Conservation (phyloP, 2,797 vertebrate species). For the Melanogrammus aeglefinus region DNA sequence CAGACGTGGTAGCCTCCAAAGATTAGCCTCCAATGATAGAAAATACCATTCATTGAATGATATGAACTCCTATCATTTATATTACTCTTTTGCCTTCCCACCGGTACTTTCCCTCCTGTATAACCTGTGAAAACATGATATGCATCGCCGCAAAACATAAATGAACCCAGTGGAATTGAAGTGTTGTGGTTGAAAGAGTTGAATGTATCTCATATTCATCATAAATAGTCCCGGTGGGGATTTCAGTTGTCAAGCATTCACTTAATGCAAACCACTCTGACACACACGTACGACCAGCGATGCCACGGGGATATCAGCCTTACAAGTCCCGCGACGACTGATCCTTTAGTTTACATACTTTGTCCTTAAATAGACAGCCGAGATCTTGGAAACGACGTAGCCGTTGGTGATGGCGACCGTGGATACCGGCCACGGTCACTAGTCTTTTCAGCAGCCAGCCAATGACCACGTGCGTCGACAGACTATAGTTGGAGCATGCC, state of each 20-base stretch:
- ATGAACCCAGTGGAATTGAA: not conserved
- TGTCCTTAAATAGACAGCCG: constrained; percentile 48
- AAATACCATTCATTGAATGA: not conserved
- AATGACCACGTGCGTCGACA: constrained; percentile 2
- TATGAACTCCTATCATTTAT: not conserved
- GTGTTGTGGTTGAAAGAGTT: not conserved
- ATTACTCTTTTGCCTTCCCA: not conserved
- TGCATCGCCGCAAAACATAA: not conserved
- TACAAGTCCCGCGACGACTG: not conserved
- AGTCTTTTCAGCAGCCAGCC: constrained; percentile 18
- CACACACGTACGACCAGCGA: not conserved
- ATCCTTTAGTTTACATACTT: constrained; percentile 24
- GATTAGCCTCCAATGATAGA: not conserved
- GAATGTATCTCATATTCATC: not conserved
- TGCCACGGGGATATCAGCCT: not conserved
- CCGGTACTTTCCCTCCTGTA: no score
- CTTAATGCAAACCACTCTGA: not conserved
- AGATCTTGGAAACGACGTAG: constrained; percentile 15
- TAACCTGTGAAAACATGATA: not conserved
- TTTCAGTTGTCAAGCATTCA: not conserved
- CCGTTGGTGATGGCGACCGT: constrained; percentile 22
- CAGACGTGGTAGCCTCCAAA: no score
- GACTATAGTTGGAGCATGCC: constrained; percentile 54
- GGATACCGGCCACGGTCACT: constrained; percentile 25
- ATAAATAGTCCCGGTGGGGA: not conserved